These are phyloP conservation scores for Taphrorychus bicolor DNA, from an alignment of 2,888 invertebrate species.

Conservation along the genomic window DNA sequence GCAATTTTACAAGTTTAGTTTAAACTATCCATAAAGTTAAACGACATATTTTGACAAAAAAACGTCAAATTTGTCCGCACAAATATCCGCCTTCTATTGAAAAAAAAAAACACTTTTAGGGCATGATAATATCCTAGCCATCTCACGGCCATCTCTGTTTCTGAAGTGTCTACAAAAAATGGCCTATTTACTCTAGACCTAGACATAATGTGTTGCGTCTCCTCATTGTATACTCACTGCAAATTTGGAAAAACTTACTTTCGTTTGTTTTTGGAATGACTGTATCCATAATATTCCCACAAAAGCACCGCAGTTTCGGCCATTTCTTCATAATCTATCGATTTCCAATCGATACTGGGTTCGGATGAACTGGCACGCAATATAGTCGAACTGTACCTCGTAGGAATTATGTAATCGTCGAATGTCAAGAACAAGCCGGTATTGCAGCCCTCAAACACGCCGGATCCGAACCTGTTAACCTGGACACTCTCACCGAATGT, in stretches of 20 bases:
- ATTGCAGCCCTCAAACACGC: conserved; percentile 61
- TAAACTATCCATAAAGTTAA: too few species aligned
- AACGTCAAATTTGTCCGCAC: too few species aligned
- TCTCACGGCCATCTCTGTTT: too few species aligned
- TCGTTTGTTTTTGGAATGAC: background rate
- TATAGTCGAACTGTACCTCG: conserved; percentile 34
- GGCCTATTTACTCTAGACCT: too few species aligned
- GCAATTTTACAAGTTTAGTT: too few species aligned
- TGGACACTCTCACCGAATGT: conserved; percentile 77
- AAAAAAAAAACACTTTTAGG: too few species aligned
- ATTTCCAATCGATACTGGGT: conserved; percentile 20
- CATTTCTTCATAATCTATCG: conserved; percentile 44
- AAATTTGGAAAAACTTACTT: background rate
- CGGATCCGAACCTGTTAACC: conserved; percentile 60
- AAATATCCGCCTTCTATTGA: too few species aligned
- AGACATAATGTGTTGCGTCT: too few species aligned
- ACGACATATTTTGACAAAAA: too few species aligned
- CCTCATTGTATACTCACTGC: too few species aligned
- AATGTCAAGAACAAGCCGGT: conserved; percentile 59
- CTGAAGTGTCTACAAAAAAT: too few species aligned
- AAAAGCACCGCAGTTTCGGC: conserved; percentile 51
- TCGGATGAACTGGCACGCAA: conserved; percentile 7
- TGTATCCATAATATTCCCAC: conserved; percentile 52
- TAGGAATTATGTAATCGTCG: conserved; percentile 49
- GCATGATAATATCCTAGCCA: too few species aligned